Base-by-base conservation (phyloP, 2,113 vertebrate species). In the Glareola pratincola region DNA sequence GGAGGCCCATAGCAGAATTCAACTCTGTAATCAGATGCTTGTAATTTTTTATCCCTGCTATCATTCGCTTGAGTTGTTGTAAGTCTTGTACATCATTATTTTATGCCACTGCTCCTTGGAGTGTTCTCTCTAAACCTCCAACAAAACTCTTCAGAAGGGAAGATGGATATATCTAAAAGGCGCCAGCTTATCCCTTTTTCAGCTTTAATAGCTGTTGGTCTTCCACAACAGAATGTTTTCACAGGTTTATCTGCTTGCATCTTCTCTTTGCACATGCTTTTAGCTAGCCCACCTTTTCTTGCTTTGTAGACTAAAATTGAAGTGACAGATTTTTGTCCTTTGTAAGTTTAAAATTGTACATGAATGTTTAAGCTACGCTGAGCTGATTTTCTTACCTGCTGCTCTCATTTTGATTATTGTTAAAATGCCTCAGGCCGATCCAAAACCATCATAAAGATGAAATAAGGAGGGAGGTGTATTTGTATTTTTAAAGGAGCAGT, bases 371-470 rank as follows among this genome's bases (percentile, higher is more conserved):
- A 94, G 63, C 72, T 79, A 32, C 1, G 0, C 47, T 87, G 73
- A 81, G 51, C 43, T 60, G 62, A 72, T 92, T 89, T 92, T 47
- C 57, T 59, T 94, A 91, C 92, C 84, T 87, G 84, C 90, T 96
- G 90, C 71, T 91, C 66, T 91, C 45, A 14, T 94, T 85, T 82
- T 85, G 53, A 60, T 78, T 82, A 64, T 56, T 48, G 57, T 59
- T 91, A 53, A 90, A 91, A 92, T 75, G 81, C 86, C 77, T 92
- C 36, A 34, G 69, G 93, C 69, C 64, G 72, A 51, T 37, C 34
- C 73, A 10, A 14, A 92, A 89, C 16, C 73, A 83, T 47, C 47
- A 10, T 51, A n/a, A 67, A 73, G 57, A 76, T 76, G 79, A 88
- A 90, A 80, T 90, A 75, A 91, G 66, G 73, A 92, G 62, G 27